A percentile compares a stretch with the other conserved stretches of the same genome.
phyloP scores from a whole-genome alignment of 2,113 vertebrate genomes.

The Vulpes vulpes region DNA sequence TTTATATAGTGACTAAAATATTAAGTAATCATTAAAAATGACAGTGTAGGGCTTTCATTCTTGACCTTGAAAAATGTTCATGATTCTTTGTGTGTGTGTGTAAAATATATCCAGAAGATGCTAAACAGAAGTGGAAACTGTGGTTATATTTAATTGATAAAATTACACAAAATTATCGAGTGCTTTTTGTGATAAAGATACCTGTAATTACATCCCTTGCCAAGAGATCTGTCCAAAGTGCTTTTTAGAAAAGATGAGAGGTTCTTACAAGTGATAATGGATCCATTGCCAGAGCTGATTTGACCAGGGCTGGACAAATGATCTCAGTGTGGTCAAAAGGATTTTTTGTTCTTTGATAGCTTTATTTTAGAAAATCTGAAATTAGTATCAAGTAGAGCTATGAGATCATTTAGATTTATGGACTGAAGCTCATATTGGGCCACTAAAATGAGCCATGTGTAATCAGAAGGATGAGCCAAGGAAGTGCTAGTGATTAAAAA shows the following conservation, averaged over 20 bases:
- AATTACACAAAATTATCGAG: background rate
- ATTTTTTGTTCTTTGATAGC: background rate
- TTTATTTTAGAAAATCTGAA: conserved; percentile 41
- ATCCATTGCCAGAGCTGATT: background rate
- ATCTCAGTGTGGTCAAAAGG: background rate
- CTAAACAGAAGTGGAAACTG: background rate
- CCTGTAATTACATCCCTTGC: background rate
- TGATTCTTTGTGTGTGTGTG: background rate
- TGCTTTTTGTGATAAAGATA: background rate
- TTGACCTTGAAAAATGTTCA: background rate
- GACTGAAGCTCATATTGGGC: background rate
- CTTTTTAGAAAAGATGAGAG: too few species aligned
- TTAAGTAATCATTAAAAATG: background rate
- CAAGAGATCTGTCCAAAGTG: background rate
- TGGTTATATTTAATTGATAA: background rate
- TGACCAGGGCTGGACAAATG: background rate
- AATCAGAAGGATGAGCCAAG: background rate
- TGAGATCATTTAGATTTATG: background rate
- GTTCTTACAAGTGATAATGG: background rate
- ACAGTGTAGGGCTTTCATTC: background rate
- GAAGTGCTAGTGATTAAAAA: background rate
- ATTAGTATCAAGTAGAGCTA: background rate
- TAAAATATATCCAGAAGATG: background rate
- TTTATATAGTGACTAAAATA: background rate
- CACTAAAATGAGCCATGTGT: background rate